Evolutionary conservation across 53 echinoderm and acorn worm species (phyloP), one percentile per base, ranked within the genome.

Genomic region (Holothuria leucospilota): DNA sequence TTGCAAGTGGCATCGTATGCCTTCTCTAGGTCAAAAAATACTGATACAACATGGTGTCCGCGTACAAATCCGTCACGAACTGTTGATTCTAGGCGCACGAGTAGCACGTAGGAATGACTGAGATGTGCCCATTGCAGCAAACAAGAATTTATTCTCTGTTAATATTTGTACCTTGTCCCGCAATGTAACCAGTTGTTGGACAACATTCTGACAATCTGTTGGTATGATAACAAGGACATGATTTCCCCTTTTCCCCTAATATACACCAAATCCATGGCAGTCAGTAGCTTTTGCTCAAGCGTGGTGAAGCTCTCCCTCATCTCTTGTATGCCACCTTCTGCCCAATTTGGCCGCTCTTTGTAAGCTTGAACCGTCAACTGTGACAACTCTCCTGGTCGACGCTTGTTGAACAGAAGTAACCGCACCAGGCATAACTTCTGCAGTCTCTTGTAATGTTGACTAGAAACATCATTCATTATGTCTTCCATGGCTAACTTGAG

Each of bases 371-470:
- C 28, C 24, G 88, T 92, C 13, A 92, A 69, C 30, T 84, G 61
- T 15, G 88, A 85, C 12, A 92, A 34, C 75, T 92, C 81, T 20
- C 68, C 63, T 69, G 91, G 91, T 58, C 87, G 63, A 63, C 92
- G 52, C 40, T 88, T 88, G 82, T 92, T 92, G 88, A 92, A 92
- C 62, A 88, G 66, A n/a, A 92, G 59, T 41, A 88, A 81, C 67
- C 86, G 49, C 28, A 85, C 72, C 20, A 92, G 88, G 40, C 77
- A 84, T 14, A 92, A 27, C 83, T 88, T 82, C 59, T 88, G 88
- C 62, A 70, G 62, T 27, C 71, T 42, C 72, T 69, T 82, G 25
- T 71, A 88, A 26, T 2, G 30, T 56, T 58, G 28, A 62, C 70
- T 51, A 21, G 78, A 65, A 7, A 66, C 84, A 65, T 67, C 26